Conservation (phyloP, 2,113 vertebrate genomes). For the Notechis scutatus region DNA sequence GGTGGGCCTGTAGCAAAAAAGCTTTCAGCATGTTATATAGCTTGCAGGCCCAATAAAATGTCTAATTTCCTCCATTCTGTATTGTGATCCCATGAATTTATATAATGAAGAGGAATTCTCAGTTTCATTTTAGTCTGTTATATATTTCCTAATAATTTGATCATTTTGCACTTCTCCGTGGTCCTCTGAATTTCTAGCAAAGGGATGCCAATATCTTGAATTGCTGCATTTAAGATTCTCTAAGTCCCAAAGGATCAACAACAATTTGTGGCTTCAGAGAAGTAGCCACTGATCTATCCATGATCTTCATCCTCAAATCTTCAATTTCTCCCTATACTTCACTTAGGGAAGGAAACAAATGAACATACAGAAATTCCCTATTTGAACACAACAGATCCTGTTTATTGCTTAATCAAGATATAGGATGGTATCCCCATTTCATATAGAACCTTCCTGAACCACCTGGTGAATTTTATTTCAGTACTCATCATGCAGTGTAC, state of each 20-base stretch:
- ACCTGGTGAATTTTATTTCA: background rate
- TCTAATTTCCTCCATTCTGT: background rate
- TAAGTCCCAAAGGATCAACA: background rate
- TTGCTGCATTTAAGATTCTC: background rate
- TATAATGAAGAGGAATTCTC: background rate
- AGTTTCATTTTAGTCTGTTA: conserved; percentile 22
- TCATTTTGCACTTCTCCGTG: background rate
- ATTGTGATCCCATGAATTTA: background rate
- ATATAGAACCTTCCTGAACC: background rate
- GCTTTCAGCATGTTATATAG: background rate
- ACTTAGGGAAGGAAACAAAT: background rate
- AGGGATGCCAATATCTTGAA: background rate
- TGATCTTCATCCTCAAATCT: rapidly evolving
- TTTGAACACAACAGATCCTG: background rate
- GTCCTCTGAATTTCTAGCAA: conserved; percentile 5
- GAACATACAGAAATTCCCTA: rapidly evolving
- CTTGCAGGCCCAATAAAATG: background rate
- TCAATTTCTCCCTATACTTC: background rate
- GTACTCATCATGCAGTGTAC: background rate
- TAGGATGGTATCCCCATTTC: background rate
- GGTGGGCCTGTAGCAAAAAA: background rate
- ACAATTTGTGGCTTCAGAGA: background rate
- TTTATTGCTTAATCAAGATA: background rate
- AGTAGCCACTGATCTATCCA: background rate
- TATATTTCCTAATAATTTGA: conserved; percentile 30